A percentile compares a stretch with the other conserved stretches of the same genome.
These are phyloP conservation scores for Thereva nobilitata DNA, from an alignment of 2,888 invertebrate species.

Conservation along the genomic window DNA sequence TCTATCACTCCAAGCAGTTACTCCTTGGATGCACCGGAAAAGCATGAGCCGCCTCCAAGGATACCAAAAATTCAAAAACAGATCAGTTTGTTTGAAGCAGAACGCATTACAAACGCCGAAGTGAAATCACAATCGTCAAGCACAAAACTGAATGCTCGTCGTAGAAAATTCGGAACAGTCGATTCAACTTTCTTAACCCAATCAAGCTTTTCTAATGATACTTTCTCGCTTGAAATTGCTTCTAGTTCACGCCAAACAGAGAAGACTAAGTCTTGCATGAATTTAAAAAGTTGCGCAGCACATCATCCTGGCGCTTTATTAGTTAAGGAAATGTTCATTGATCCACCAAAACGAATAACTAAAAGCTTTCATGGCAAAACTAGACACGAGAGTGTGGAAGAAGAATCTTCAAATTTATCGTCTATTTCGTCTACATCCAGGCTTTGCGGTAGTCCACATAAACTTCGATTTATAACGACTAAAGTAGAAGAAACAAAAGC, in stretches of 20 bases:
- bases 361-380: constrained; percentile 57
- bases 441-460: constrained; percentile 1
- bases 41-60: constrained; percentile 44
- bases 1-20: background rate
- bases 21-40: constrained; percentile 1
- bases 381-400: constrained; percentile 7
- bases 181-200: constrained; percentile 14
- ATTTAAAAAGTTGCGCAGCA: constrained; percentile 40
- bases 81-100: constrained; percentile 52
- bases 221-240: constrained; percentile 17
- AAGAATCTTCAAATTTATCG: background rate
- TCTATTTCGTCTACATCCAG: background rate
- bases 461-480: constrained; percentile 18
- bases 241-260: constrained; percentile 10
- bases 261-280: constrained; percentile 43
- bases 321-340: constrained; percentile 61
- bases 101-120: constrained; percentile 36
- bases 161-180: constrained; percentile 26
- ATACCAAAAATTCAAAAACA: constrained; percentile 56
- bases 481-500: constrained; percentile 24
- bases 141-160: constrained; percentile 21
- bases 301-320: constrained; percentile 57
- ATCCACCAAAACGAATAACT: constrained; percentile 60
- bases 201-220: constrained; percentile 37
- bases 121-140: constrained; percentile 14